These are phyloP conservation scores for Nemurella pictetii DNA, from an alignment of 2,888 invertebrate genomes.

Conservation along the genomic window DNA sequence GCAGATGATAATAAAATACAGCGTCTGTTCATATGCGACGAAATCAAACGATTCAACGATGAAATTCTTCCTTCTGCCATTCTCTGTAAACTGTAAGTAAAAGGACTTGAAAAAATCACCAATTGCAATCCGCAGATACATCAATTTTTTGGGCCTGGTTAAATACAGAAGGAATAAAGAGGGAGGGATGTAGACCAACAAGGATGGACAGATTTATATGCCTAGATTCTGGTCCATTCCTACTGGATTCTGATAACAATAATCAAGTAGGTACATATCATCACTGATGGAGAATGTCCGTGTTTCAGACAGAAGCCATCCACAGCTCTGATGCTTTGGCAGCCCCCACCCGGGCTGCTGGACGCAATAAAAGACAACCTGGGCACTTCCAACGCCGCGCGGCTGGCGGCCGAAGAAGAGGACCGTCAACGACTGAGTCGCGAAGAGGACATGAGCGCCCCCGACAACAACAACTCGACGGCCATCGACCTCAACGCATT, in stretches of 20 bases:
- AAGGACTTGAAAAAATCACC: no score
- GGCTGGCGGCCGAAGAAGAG: slow-evolving; percentile 12
- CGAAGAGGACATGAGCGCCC: background rate
- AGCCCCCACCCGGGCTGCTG: slow-evolving; percentile 59
- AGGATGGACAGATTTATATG: no score
- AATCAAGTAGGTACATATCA: no score
- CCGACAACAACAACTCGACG: slow-evolving; percentile 35
- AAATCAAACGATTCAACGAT: background rate
- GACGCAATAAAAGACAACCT: slow-evolving; percentile 5
- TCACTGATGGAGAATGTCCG: no score
- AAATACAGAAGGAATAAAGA: no score
- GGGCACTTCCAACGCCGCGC: background rate
- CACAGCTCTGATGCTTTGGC: slow-evolving; percentile 81
- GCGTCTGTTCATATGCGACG: slow-evolving; percentile 8
- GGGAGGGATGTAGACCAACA: no score
- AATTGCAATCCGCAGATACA: no score
- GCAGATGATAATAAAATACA: background rate
- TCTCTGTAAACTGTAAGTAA: slow-evolving; percentile 18
- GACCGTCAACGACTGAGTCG: slow-evolving; percentile 5
- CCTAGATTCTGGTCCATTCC: no score
- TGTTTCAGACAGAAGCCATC: slow-evolving; percentile 58
- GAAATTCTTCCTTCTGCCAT: slow-evolving; percentile 17
- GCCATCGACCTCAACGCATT: slow-evolving; percentile 35
- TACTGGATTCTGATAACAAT: no score
- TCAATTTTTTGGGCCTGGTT: no score